Conservation (phyloP, 2,797 vertebrate species). For the Leontocebus nigricollis region DNA sequence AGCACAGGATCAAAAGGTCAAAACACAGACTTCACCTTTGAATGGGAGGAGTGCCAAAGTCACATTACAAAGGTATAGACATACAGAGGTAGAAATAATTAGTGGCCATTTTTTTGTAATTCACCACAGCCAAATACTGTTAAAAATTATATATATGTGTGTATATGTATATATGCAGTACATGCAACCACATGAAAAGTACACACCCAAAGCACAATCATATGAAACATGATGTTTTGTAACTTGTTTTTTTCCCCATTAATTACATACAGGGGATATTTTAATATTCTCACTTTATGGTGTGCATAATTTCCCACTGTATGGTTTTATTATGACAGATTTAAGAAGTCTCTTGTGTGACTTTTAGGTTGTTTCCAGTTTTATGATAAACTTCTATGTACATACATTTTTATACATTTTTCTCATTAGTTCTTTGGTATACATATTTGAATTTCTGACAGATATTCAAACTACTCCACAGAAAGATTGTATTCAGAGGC, state of each 20-base stretch:
- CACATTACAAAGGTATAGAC: background rate
- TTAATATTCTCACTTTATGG: background rate
- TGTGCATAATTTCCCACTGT: background rate
- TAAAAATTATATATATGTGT: background rate
- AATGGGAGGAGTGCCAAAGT: background rate
- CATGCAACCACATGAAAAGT: background rate
- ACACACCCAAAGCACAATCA: background rate
- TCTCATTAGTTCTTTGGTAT: background rate
- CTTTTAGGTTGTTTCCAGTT: conserved; percentile 18
- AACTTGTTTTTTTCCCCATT: background rate
- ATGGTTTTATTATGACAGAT: background rate
- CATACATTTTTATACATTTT: conserved; percentile 21
- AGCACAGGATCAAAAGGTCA: background rate
- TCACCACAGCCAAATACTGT: background rate
- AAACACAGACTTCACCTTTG: background rate
- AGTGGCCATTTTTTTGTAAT: background rate
- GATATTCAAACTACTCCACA: background rate
- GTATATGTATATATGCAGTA: background rate
- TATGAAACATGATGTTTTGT: background rate
- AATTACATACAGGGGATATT: background rate
- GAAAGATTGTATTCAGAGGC: background rate
- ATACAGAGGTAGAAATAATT: background rate
- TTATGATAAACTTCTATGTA: background rate
- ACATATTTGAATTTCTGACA: background rate
- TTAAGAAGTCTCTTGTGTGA: background rate